These are phyloP conservation scores for Epinephelus malabaricus DNA, from an alignment of 2,797 vertebrate genomes.

Conservation along the genomic window DNA sequence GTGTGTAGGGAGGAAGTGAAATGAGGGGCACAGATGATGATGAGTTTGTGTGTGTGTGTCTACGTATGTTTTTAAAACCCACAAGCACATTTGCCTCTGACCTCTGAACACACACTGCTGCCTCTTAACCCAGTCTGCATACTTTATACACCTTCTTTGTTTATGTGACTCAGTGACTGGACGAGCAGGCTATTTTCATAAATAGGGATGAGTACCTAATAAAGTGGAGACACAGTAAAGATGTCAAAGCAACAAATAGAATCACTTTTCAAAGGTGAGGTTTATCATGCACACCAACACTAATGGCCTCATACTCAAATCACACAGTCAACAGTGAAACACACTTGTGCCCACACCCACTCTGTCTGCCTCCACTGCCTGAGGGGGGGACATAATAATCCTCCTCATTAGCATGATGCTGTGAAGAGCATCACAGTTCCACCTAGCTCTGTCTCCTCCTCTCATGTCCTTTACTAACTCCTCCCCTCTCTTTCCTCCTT, in stretches of 20 bases:
- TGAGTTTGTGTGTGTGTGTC: conserved; percentile 6
- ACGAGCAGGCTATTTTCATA: conserved; percentile 25
- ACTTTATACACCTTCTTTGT: conserved; percentile 25
- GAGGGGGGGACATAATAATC: conserved; percentile 71
- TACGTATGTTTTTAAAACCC: conserved; percentile 18
- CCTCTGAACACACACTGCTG: conserved; percentile 31
- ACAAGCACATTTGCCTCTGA: conserved; percentile 35
- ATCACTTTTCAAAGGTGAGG: conserved; percentile 25
- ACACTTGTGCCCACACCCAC: conserved; percentile 54
- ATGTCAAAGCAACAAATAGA: conserved; percentile 18
- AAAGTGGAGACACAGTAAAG: conserved; percentile 25
- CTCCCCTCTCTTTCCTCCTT: conserved; percentile 6
- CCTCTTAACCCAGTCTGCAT: conserved; percentile 21
- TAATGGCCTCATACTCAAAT: conserved; percentile 26
- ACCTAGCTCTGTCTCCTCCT: conserved; percentile 60
- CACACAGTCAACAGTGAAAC: conserved; percentile 46
- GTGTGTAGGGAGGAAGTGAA: conserved; percentile 27
- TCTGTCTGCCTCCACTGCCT: conserved; percentile 62
- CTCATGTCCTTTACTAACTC: conserved; percentile 52
- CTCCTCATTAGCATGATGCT: conserved; percentile 76
- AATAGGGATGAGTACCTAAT: conserved; percentile 38
- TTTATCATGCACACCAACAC: not conserved
- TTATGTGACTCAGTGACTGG: conserved; percentile 33
- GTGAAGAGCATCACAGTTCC: conserved; percentile 66
- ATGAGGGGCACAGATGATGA: conserved; percentile 28